A percentile compares a stretch with the other conserved stretches of the same genome.
These are phyloP conservation scores for Botia kubotai DNA, from an alignment of 2,797 vertebrate genomes.

Conservation along the genomic window DNA sequence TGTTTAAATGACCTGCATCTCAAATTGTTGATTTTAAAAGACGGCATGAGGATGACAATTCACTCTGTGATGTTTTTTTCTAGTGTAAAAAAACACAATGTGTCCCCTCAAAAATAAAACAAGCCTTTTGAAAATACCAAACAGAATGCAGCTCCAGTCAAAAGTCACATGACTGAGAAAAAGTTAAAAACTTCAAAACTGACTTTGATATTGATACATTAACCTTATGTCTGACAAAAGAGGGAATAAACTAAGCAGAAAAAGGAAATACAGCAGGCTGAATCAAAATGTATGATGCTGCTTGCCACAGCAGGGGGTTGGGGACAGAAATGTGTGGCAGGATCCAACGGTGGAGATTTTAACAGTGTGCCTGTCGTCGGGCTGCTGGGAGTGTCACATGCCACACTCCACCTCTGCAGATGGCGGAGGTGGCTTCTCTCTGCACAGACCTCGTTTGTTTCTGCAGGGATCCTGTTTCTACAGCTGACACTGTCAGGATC, in stretches of 20 bases:
- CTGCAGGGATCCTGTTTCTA: conserved; percentile 56
- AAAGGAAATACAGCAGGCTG: background rate
- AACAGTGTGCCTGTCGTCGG: conserved; percentile 71
- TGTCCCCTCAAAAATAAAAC: too few species aligned
- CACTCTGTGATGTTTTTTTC: too few species aligned
- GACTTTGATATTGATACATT: background rate
- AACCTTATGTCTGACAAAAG: background rate
- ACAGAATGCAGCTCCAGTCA: too few species aligned
- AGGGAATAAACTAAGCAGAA: background rate
- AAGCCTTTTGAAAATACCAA: too few species aligned
- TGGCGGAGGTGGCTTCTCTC: conserved; percentile 79
- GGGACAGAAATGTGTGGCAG: conserved; percentile 49
- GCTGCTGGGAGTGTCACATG: conserved; percentile 68
- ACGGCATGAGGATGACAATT: too few species aligned
- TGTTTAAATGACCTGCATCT: too few species aligned
- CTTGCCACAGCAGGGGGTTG: conserved; percentile 28
- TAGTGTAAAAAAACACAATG: too few species aligned
- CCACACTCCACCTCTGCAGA: conserved; percentile 82
- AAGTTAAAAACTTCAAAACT: background rate
- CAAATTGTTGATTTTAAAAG: too few species aligned
- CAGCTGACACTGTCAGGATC: conserved; percentile 44
- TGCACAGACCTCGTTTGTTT: conserved; percentile 77
- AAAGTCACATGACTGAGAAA: too few species aligned
- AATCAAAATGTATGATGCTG: conserved; percentile 15
- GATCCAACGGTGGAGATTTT: conserved; percentile 43